Evolutionary conservation across 2,113 vertebrate species (phyloP).

Genomic region (Chloebia gouldiae): DNA sequence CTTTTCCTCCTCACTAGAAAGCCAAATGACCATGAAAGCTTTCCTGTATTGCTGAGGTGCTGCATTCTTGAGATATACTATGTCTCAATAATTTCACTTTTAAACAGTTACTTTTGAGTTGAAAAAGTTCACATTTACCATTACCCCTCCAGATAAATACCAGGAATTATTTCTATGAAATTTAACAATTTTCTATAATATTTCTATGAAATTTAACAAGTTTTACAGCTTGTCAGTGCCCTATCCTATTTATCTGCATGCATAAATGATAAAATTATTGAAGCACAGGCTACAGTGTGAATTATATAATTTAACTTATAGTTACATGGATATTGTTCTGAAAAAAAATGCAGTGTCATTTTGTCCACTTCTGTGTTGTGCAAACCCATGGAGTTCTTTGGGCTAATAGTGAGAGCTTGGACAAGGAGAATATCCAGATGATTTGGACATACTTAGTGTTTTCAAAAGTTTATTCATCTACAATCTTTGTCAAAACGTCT

Average conservation of each 20-base stretch:
- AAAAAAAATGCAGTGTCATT: not conserved
- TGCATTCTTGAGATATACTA: not conserved
- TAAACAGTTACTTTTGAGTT: accelerated
- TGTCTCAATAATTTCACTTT: not conserved
- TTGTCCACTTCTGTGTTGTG: not conserved
- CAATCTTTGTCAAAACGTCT: not conserved
- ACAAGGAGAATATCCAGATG: not conserved
- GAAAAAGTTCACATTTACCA: not conserved
- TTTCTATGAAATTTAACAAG: not conserved
- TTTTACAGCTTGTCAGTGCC: not conserved
- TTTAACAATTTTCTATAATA: not conserved
- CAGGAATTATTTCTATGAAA: not conserved
- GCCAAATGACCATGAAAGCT: accelerated
- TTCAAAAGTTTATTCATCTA: not conserved
- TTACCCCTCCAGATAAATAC: accelerated
- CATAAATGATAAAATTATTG: not conserved
- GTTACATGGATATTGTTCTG: not conserved
- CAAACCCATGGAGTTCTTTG: not conserved
- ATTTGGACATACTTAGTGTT: not conserved
- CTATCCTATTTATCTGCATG: not conserved
- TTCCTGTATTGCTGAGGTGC: not conserved
- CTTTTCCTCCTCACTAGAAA: not conserved
- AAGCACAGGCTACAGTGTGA: too few species aligned
- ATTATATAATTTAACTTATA: not conserved
- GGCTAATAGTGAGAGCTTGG: not conserved